Evolutionary conservation across 2,113 vertebrate genomes (phyloP).

Genomic region (Azemiops feae): DNA sequence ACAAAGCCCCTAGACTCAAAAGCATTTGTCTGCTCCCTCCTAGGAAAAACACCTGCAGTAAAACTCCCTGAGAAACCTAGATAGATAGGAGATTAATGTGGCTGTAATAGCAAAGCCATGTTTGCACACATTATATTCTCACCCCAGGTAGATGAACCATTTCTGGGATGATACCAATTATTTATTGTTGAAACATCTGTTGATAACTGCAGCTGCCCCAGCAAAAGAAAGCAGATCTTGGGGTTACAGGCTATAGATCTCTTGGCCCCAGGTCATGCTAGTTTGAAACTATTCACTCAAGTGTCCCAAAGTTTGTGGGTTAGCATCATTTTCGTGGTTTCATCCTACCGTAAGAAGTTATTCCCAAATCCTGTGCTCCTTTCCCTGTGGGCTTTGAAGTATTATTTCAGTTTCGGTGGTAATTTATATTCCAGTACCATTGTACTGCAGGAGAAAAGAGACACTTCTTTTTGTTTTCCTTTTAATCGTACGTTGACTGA

Average conservation of each 20-base stretch:
- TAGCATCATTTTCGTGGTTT: conserved; percentile 64
- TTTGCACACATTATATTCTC: conserved; percentile 72
- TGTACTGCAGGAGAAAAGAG: conserved; percentile 71
- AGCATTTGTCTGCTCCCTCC: conserved; percentile 67
- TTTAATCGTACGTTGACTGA: conserved; percentile 75
- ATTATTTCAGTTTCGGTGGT: conserved; percentile 76
- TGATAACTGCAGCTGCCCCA: conserved; percentile 81
- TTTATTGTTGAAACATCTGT: conserved; percentile 85
- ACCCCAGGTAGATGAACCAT: conserved; percentile 77
- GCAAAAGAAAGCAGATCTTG: conserved; percentile 73
- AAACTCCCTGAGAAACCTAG: conserved; percentile 70
- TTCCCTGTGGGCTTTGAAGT: conserved; percentile 76
- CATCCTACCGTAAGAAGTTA: conserved; percentile 67
- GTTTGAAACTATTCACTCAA: conserved; percentile 69
- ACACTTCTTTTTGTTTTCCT: conserved; percentile 71
- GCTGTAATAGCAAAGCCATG: conserved; percentile 68
- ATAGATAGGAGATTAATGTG: conserved; percentile 80
- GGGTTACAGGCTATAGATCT: conserved; percentile 72
- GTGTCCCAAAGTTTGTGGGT: conserved; percentile 68
- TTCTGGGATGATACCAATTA: conserved; percentile 81
- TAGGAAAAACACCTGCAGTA: conserved; percentile 75
- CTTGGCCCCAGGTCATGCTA: conserved; percentile 72
- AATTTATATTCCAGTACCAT: conserved; percentile 77
- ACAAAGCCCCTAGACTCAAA: conserved; percentile 56
- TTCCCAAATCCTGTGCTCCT: conserved; percentile 71